Evolutionary conservation across 2,888 invertebrate genomes (phyloP).

Genomic region (Sceliomorpha sp.): DNA sequence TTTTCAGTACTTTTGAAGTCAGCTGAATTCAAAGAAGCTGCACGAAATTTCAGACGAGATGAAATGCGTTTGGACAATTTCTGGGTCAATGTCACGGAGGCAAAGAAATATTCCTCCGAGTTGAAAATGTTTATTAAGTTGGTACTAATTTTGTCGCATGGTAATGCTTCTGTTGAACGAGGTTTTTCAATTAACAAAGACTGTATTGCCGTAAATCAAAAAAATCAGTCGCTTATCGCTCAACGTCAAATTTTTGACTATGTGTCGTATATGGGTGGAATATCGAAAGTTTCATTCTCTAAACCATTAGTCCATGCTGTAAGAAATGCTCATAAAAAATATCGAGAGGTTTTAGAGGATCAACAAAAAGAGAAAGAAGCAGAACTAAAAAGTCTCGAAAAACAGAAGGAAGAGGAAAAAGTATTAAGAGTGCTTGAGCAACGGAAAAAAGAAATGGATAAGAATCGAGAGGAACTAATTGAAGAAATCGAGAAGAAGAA

Average conservation of each 20-base stretch:
- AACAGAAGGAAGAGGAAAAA: constrained; percentile 10
- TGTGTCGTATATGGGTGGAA: constrained; percentile 14
- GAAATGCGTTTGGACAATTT: constrained; percentile 13
- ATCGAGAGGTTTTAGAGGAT: constrained; percentile 5
- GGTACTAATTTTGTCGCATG: constrained; percentile 15
- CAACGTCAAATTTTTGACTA: constrained; percentile 21
- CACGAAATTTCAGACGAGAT: not conserved
- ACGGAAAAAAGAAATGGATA: constrained; percentile 3
- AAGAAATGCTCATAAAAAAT: constrained; percentile 15
- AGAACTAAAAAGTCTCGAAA: not conserved
- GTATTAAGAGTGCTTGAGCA: constrained; percentile 6
- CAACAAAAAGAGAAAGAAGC: constrained; percentile 6
- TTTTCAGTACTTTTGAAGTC: constrained; percentile 4
- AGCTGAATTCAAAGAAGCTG: constrained; percentile 6
- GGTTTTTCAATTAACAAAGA: constrained; percentile 18
- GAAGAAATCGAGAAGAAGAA: constrained; percentile 8
- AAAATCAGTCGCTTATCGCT: constrained; percentile 1
- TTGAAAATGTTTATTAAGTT: constrained; percentile 2
- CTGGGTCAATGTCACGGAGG: constrained; percentile 1
- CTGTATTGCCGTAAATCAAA: constrained; percentile 16
- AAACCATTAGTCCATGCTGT: constrained; percentile 9
- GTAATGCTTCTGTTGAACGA: constrained; percentile 19
- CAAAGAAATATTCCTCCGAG: not conserved
- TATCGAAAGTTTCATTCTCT: not conserved
- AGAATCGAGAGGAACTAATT: not conserved